Percentiles rank a stretch among this genome's conserved stretches.
Conservation (phyloP, 2,797 vertebrate species). For the Enteromius viviparus region DNA sequence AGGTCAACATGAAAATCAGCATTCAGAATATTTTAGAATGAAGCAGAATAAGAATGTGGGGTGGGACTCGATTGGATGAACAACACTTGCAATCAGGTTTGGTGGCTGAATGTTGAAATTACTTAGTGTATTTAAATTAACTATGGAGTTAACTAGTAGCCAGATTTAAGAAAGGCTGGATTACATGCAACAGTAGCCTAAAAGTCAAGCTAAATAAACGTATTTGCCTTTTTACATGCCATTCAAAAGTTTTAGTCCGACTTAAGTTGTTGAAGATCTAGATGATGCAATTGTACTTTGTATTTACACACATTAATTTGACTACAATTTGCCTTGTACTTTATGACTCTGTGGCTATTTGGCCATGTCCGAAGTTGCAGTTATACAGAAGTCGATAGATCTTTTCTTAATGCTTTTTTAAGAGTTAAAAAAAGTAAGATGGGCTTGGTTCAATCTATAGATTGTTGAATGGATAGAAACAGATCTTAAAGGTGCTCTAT, state of each 20-base stretch:
- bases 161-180: not conserved
- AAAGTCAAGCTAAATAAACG: not conserved
- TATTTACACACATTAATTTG: not conserved
- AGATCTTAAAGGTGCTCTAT: not conserved
- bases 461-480: not conserved
- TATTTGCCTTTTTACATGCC: not conserved
- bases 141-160: not conserved
- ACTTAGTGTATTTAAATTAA: no score
- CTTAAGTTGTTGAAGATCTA: not conserved
- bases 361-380: not conserved
- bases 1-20: constrained; percentile 17
- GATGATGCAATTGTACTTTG: not conserved
- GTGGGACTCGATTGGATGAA: not conserved
- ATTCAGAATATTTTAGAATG: not conserved
- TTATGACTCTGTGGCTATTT: not conserved
- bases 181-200: not conserved
- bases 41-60: not conserved
- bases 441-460: not conserved
- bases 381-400: not conserved
- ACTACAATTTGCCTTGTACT: not conserved
- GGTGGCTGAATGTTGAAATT: not conserved
- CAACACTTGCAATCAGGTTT: not conserved
- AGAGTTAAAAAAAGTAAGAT: not conserved
- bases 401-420: not conserved
- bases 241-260: not conserved